Conservation (phyloP, 2,888 invertebrate genomes). For the Eristalis tenax region DNA sequence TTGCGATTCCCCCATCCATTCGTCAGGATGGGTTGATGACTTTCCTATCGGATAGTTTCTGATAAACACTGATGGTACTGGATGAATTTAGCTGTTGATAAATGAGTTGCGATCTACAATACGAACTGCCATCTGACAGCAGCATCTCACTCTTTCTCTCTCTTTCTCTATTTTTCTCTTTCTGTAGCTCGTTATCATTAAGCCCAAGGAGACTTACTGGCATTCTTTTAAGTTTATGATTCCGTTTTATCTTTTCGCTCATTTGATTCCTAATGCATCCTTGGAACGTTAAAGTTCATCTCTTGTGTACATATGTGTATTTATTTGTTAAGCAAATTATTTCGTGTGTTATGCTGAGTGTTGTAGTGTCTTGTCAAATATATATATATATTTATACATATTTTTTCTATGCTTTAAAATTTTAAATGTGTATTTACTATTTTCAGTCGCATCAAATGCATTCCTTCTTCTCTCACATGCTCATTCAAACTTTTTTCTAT, state of each 20-base stretch:
- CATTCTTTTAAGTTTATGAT: background rate
- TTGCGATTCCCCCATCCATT: too few relatives aligned
- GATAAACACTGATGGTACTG: too few relatives aligned
- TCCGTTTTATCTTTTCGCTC: background rate
- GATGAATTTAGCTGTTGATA: too few relatives aligned
- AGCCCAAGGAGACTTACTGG: too few relatives aligned
- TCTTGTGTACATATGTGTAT: background rate
- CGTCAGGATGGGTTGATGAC: too few relatives aligned
- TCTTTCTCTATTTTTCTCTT: too few relatives aligned
- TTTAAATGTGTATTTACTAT: background rate
- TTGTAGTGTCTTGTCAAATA: background rate
- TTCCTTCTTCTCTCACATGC: background rate
- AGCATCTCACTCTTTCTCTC: too few relatives aligned
- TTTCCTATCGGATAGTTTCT: too few relatives aligned
- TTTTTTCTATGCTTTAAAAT: background rate
- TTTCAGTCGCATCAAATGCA: background rate
- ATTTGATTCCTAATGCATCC: background rate
- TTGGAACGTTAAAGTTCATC: background rate
- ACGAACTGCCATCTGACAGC: too few relatives aligned
- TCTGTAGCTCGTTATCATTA: too few relatives aligned
- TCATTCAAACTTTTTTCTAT: background rate
- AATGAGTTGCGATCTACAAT: too few relatives aligned
- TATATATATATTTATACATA: background rate
- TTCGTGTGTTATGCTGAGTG: background rate
- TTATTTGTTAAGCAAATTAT: background rate